Evolutionary conservation across 1,140 invertebrate genomes (phyloP).

Genomic region (Nebria ingens): DNA sequence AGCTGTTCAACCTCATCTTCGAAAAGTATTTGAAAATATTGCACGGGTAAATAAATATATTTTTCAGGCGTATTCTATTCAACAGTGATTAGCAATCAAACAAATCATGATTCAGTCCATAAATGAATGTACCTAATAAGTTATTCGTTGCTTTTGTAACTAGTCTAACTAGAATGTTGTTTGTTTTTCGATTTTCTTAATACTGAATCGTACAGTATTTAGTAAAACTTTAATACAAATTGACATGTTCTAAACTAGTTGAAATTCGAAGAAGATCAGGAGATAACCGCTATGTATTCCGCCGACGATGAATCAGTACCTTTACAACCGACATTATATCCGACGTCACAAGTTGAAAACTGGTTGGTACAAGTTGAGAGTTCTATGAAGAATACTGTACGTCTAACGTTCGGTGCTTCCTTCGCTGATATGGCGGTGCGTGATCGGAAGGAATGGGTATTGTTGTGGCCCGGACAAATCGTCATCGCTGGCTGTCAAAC

Average conservation of each 20-base stretch:
- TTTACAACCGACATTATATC: conserved; percentile 51
- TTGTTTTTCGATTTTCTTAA: no score
- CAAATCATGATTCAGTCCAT: no score
- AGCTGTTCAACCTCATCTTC: conserved; percentile 66
- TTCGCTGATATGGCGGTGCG: conserved; percentile 37
- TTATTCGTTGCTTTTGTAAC: no score
- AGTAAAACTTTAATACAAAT: no score
- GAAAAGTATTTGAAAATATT: conserved; percentile 73
- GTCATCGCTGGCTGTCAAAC: conserved; percentile 57
- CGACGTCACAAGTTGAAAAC: conserved; percentile 62
- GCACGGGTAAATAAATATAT: conserved; percentile 40
- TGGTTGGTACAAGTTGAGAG: conserved; percentile 62
- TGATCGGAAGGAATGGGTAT: conserved; percentile 54
- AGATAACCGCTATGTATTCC: conserved; percentile 68
- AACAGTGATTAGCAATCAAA: no score
- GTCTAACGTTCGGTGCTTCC: conserved; percentile 43
- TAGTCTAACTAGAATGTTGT: no score
- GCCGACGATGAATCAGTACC: conserved; percentile 63
- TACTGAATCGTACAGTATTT: no score
- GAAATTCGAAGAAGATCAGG: conserved; percentile 55
- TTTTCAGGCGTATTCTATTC: no score
- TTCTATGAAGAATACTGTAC: conserved; percentile 54
- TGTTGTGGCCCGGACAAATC: conserved; percentile 65
- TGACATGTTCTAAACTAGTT: no score
- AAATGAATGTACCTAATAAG: no score